Base-by-base conservation (phyloP, 2,888 invertebrate species). In the Drosophila greeni region DNA sequence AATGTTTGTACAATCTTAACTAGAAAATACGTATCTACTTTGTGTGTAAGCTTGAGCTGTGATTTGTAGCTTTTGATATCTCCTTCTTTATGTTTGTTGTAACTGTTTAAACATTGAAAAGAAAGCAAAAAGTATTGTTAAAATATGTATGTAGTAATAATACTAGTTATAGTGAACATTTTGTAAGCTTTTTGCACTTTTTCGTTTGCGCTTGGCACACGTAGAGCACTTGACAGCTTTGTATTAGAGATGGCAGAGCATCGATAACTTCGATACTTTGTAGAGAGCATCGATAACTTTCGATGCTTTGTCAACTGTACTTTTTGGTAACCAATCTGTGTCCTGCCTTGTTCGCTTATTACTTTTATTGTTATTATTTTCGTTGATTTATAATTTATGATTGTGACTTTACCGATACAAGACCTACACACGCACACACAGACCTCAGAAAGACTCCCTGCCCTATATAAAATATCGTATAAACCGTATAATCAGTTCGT, bases 401-500 rank as follows among this genome's bases (percentile, higher is more conserved):
- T 37, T 42, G 12, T 39, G 31, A 31, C 24, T 29, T 29, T 34
- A 11, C 20, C 24, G 56, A 42, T 20, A 42, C 40, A 20, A 29
- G 34, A 49, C 58, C 24, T 6, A 24, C n/a, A 16, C 42, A 9
- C n/a, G 14, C 20, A 7, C 12, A 6, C 40, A 23, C 31, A 57
- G 29, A 33, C 31, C 18, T 26, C 2, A 16, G 40, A 16, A 42
- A 11, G 24, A 16, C 26, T 5, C 16, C 26, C 11, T n/a, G n/a
- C 34, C 36, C 24, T 2, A 1, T 7, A 8, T 29, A 20, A 62
- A 64, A 24, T 9, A 47, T 31, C 61, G 54, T 54, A 56, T 37
- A 65, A 47, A 64, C 36, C 62, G 54, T 54, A 56, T 37, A 65
- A 64, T 33, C 66, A 42, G 20, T 20, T 36, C 67, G 65, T 64